Evolutionary conservation across 2,797 vertebrate genomes (phyloP).

Genomic region (Ptychadena robeensis): DNA sequence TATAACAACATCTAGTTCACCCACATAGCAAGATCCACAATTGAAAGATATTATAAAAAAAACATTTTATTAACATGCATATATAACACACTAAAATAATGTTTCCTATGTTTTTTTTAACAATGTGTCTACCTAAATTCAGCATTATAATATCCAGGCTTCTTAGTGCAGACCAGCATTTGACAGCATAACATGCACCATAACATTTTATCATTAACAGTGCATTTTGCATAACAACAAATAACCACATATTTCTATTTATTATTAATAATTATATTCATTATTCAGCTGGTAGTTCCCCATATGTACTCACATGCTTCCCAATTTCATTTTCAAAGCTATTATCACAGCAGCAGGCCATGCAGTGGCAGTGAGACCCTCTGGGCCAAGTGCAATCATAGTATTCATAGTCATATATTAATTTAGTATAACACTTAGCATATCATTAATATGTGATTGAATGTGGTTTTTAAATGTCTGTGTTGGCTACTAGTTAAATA

Average conservation of each 20-base stretch:
- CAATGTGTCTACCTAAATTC: conserved; percentile 23
- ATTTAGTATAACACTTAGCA: background rate
- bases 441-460: background rate
- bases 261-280: background rate
- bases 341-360: background rate
- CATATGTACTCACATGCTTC: background rate
- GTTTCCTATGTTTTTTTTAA: background rate
- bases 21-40: conserved; percentile 5
- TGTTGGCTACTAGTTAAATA: no score
- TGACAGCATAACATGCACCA: conserved; percentile 62
- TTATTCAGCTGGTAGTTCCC: background rate
- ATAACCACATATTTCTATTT: background rate
- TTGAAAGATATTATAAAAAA: conserved; percentile 27
- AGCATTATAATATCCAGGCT: conserved; percentile 61
- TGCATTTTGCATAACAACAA: conserved; percentile 46
- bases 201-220: conserved; percentile 62
- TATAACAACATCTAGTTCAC: background rate
- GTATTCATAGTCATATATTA: background rate
- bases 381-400: background rate
- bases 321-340: background rate
- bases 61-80: conserved; percentile 67
- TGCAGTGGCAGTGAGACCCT: background rate
- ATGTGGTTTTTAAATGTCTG: background rate
- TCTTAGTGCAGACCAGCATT: conserved; percentile 67
- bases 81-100: conserved; percentile 45